phyloP scores from a whole-genome alignment of 2,888 invertebrate genomes.

The Caradrina kadenii region DNA sequence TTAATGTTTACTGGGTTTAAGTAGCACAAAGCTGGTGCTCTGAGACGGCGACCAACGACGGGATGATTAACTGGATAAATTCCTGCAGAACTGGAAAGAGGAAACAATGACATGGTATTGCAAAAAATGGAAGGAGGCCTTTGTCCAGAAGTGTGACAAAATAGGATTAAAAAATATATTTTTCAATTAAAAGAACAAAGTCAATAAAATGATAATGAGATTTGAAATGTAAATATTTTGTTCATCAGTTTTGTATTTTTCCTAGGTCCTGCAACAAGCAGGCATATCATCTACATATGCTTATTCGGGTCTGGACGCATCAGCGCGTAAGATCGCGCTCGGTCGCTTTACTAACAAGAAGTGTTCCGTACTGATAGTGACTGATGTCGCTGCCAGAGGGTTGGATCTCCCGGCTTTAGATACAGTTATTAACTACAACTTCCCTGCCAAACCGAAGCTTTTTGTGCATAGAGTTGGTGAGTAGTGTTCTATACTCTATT shows the following conservation, averaged over 20 bases:
- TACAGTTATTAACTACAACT: slow-evolving; percentile 98
- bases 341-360: slow-evolving; percentile 96
- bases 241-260: slow-evolving; percentile 64
- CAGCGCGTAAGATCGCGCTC: slow-evolving; percentile 98
- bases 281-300: slow-evolving; percentile 96
- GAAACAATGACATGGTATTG: too few relatives aligned
- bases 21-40: too few relatives aligned
- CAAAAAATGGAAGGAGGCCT: too few relatives aligned
- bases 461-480: slow-evolving; percentile 99
- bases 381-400: slow-evolving; percentile 99
- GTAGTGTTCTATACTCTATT: slow-evolving; percentile 65
- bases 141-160: too few relatives aligned
- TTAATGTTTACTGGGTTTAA: too few relatives aligned
- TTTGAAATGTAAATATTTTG: too few relatives aligned
- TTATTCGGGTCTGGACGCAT: slow-evolving; percentile 98
- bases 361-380: slow-evolving; percentile 96
- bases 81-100: too few relatives aligned
- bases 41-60: too few relatives aligned
- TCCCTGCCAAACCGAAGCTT: slow-evolving; percentile 98
- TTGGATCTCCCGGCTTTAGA: slow-evolving; percentile 99
- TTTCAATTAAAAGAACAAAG: too few relatives aligned
- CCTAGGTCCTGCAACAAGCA: slow-evolving; percentile 93
- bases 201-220: too few relatives aligned
- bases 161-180: too few relatives aligned
- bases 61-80: too few relatives aligned